Evolutionary conservation across 2,113 vertebrate species (phyloP), one percentile per base, ranked within the genome.

Genomic region (Bostrychus sinensis): DNA sequence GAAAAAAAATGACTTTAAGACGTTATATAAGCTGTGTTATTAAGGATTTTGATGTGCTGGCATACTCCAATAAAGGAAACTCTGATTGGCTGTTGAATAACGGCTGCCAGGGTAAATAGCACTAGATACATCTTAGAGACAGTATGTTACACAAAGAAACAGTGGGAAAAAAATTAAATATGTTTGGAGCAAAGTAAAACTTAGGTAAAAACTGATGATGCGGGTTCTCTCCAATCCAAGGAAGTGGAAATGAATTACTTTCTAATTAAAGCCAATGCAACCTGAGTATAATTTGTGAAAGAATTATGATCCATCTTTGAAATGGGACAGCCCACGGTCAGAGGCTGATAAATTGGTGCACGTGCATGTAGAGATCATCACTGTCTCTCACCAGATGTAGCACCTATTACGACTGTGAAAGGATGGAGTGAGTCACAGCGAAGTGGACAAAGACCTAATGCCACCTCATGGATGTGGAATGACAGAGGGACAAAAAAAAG

Each of bases 271-370:
- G 71, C 32, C 11, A 16, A 0, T 51, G 57, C 58, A 65, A 65
- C 73, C 65, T 68, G 67, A 78, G 59, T 72, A 82, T 80, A 83
- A 85, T 85, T 56, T 56, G 62, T 66, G 46, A 78, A 86, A 75
- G 81, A 66, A 80, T 84, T 62, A 80, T 36, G 45, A 1, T 51
- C 32, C 53, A 9, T 39, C 32, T 57, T 68, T 69, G 68, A 77
- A 78, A 69, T 22, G 6, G 28, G 74, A 58, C 60, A 22, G 41
- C 61, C 36, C 50, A 16, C 7, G 17, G 2, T 56, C 50, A 30
- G 19, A 13, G 38, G 10, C 64, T 58, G 51, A 57, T 22, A n/a
- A 20, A 23, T 54, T 60, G 43, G 41, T 10, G 23, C 5, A 26
- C 28, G 19, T 17, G 43, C 45, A 16, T 1, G 30, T 34, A 39